phyloP scores from a whole-genome alignment of 2,888 invertebrate genomes.

The Neoitamus cyanurus region DNA sequence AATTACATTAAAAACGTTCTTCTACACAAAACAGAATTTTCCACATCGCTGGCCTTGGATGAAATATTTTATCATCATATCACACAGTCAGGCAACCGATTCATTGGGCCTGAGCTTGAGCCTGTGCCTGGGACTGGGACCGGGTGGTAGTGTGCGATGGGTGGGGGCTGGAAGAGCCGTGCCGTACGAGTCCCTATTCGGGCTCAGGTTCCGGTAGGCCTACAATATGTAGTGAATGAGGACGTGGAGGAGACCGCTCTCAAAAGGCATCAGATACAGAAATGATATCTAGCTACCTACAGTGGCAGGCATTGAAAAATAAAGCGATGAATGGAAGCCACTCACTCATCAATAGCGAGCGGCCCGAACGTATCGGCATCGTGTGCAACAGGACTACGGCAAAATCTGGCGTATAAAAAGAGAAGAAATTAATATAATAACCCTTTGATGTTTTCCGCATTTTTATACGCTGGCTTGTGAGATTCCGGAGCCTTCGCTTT shows the following conservation, averaged over 20 bases:
- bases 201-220: not conserved
- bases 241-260: not conserved
- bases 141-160: not conserved
- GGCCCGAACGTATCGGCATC: not conserved
- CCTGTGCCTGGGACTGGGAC: not conserved
- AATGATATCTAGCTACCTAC: not conserved
- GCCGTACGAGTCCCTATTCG: not conserved
- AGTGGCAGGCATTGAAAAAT: not conserved
- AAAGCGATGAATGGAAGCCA: constrained; percentile 37
- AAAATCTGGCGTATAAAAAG: constrained; percentile 4
- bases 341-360: constrained; percentile 13
- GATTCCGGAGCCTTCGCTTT: not conserved
- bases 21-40: constrained; percentile 50
- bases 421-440: constrained; percentile 32
- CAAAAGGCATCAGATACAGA: constrained; percentile 20
- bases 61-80: constrained; percentile 48
- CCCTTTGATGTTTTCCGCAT: constrained; percentile 20
- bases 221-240: not conserved
- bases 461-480: not conserved
- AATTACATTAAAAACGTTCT: constrained; percentile 51
- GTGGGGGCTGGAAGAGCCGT: not conserved
- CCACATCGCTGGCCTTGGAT: constrained; percentile 50
- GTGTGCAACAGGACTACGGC: not conserved
- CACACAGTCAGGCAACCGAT: constrained; percentile 23
- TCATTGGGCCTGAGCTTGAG: not conserved